phyloP scores from a whole-genome alignment of 2,113 vertebrate genomes.

The Marcusenius ussheri region DNA sequence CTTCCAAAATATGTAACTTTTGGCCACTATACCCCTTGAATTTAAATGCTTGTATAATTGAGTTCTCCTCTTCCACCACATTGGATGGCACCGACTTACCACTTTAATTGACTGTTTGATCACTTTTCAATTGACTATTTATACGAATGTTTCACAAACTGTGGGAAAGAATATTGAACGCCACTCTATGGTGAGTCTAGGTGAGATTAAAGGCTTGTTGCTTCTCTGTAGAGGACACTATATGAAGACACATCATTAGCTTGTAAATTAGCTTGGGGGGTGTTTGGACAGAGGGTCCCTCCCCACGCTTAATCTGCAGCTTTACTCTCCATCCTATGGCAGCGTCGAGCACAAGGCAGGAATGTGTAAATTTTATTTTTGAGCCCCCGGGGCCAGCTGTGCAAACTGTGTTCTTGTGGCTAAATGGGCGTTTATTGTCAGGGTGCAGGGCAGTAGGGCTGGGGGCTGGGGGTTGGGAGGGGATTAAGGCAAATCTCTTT shows the following conservation, averaged over 20 bases:
- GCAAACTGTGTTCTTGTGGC: conserved; percentile 37
- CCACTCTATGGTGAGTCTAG: not conserved
- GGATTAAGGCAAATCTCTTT: conserved; percentile 33
- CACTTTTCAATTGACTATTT: not conserved
- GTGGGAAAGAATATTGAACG: not conserved
- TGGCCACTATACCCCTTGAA: not conserved
- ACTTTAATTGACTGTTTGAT: not conserved
- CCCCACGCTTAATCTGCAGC: conserved; percentile 17
- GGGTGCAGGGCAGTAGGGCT: not conserved
- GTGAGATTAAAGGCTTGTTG: not conserved
- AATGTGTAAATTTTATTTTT: conserved; percentile 44
- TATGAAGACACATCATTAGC: conserved; percentile 36
- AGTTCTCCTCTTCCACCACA: not conserved
- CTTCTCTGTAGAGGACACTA: conserved; percentile 30
- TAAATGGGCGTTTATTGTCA: conserved; percentile 42
- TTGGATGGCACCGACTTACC: not conserved
- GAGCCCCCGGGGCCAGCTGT: conserved; percentile 38
- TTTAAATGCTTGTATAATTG: not conserved
- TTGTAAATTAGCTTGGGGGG: conserved; percentile 31
- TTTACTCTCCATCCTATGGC: conserved; percentile 25
- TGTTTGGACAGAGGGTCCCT: conserved; percentile 36
- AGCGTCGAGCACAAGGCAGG: conserved; percentile 34
- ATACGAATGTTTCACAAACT: not conserved
- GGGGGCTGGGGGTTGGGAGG: conserved; percentile 24
- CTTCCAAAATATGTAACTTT: not conserved